Conservation (phyloP, 1,140 invertebrate genomes). For the Eueides isabella region DNA sequence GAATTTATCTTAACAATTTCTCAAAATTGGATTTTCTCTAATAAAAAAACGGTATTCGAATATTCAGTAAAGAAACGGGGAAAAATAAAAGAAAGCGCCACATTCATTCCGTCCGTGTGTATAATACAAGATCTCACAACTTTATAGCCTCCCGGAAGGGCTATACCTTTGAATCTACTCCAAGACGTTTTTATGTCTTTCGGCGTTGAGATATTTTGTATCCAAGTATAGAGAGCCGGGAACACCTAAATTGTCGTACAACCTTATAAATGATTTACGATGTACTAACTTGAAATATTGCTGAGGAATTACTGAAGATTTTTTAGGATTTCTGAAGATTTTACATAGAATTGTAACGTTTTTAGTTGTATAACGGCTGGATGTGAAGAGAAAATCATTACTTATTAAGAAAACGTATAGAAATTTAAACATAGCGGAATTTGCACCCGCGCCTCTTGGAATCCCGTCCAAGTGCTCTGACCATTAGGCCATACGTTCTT, state of each 20-base stretch:
- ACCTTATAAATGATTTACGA: slow-evolving; percentile 39
- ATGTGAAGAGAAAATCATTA: no score
- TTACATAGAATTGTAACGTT: neutral
- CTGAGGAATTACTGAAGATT: slow-evolving; percentile 4
- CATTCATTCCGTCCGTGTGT: slow-evolving; percentile 17
- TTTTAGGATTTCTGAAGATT: slow-evolving; percentile 10
- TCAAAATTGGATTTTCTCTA: no score
- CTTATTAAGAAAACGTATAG: no score
- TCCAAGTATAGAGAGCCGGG: slow-evolving; percentile 12
- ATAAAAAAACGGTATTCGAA: no score
- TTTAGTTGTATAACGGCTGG: neutral
- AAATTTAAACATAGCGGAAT: no score
- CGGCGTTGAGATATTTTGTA: slow-evolving; percentile 44
- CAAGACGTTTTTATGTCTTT: slow-evolving; percentile 44
- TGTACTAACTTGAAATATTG: slow-evolving; percentile 31
- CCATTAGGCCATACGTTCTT: no score
- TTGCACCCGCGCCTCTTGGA: no score
- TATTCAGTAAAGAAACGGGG: no score
- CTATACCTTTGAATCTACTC: slow-evolving; percentile 43
- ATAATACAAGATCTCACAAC: slow-evolving; percentile 19
- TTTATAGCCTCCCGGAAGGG: slow-evolving; percentile 46
- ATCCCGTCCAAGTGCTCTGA: no score
- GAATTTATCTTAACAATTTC: no score
- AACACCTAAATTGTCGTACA: slow-evolving; percentile 33
- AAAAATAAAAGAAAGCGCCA: neutral